Base-by-base conservation (phyloP, 1,140 invertebrate species). In the Procambarus clarkii region DNA sequence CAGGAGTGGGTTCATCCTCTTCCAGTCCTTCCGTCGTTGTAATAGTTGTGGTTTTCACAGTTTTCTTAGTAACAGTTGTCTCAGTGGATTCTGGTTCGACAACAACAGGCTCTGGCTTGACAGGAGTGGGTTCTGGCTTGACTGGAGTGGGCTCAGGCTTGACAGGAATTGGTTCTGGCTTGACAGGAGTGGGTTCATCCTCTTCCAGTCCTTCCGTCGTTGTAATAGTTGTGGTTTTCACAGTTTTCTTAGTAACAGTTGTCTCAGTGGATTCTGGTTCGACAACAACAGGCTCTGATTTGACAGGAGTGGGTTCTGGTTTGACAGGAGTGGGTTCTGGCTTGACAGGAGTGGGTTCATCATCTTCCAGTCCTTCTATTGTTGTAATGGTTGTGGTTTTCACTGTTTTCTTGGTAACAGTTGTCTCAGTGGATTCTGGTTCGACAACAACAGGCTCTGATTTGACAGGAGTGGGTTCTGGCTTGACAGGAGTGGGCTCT, bases 61-160 rank as follows among this genome's bases (percentile, higher is more conserved):
- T 44, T 48, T 76, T 82, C 80, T 48, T 89, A 34, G 48, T 82
- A 21, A 58, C 48, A 34, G 48, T 58, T 11, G 87, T 60, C 24
- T 79, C 15, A n/a, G 21, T 82, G 50, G 74, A 45, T 11, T 81
- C 34, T 34, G 34, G 34, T 34, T 34, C 34, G 34, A 34, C 34
- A 34, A 34, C 34, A 34, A 34, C 34, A 34, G 34, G 34, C 34
- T 34, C 34, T 34, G 34, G 34, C 1, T 34, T 34, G 34, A 34
- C 34, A 34, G 34, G 34, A 34, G 34, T 34, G 34, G 34, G 34
- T 34, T 34, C 34, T 34, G 34, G 34, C 1, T 34, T 34, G 34
- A 34, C 34, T 0, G 34, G 34, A 5, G 21, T 18, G 44, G 74
- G 78, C 21, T 71, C 58, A 21, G 86, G 21, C 13, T 86, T 64